phyloP scores from a whole-genome alignment of 2,113 vertebrate genomes.

The Hippocampus barbouri region DNA sequence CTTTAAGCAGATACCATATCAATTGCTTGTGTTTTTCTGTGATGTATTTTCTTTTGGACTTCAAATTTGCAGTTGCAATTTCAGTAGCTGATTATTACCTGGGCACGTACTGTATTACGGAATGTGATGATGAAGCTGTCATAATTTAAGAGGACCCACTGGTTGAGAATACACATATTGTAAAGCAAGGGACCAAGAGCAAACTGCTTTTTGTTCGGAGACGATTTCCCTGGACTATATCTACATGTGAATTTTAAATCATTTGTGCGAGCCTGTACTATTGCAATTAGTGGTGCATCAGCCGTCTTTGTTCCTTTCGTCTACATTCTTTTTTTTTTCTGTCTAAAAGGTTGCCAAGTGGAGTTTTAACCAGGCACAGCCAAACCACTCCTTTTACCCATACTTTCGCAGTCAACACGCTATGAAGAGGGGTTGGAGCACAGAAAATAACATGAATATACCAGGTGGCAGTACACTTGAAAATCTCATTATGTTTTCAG shows the following conservation, averaged over 20 bases:
- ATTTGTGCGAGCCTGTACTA: neutral
- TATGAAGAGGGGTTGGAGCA: constrained; percentile 19
- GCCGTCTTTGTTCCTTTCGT: constrained; percentile 7
- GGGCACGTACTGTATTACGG: neutral
- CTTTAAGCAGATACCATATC: no score
- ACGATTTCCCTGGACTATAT: neutral
- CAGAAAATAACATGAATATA: constrained; percentile 42
- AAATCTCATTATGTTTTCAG: constrained; percentile 59
- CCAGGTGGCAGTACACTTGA: constrained; percentile 62
- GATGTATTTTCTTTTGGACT: no score
- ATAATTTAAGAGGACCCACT: neutral
- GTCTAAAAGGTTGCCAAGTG: constrained; percentile 17
- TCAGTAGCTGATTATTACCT: neutral
- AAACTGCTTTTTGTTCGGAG: neutral
- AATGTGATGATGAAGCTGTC: neutral
- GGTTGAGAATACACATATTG: neutral
- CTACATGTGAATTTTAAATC: neutral
- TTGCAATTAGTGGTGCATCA: constrained; percentile 10
- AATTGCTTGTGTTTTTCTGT: no score
- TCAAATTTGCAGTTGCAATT: no score
- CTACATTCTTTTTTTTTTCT: constrained; percentile 21
- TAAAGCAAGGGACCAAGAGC: neutral
- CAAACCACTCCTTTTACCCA: constrained; percentile 25
- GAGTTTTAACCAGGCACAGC: constrained; percentile 14
- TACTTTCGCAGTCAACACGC: constrained; percentile 32